Evolutionary conservation across 92 coral and sea anemone genomes (phyloP), one percentile per base, ranked within the genome.

Genomic region (Heliopora coerulea): DNA sequence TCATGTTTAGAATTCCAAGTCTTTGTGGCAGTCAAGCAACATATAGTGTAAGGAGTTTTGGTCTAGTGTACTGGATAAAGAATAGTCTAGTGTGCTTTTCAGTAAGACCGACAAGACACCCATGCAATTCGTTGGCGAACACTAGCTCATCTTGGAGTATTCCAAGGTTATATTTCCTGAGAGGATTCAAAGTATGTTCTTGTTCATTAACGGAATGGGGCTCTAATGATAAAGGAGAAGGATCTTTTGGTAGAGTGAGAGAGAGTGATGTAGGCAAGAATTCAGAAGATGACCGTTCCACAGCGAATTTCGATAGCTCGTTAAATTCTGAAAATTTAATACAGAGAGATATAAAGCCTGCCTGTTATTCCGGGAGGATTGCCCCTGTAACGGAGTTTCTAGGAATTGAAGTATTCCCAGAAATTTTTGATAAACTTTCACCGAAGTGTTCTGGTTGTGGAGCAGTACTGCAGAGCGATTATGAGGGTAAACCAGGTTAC

Each of bases 361-460:
- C n/a, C n/a, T n/a, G n/a, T n/a, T n/a, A n/a, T n/a, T n/a, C n/a
- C n/a, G n/a, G n/a, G n/a, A n/a, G n/a, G n/a, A n/a, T n/a, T n/a
- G n/a, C n/a, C n/a, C 62, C 48, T 8, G n/a, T 19, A 18, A 7
- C 41, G 1, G 72, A 61, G n/a, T 74, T 54, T 23, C 42, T 79
- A 17, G 79, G 74, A 46, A 62, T 79, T 59, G 73, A 79, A 60
- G 85, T 83, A 11, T 82, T 49, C 29, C 93, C 93, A 7, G 84
- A 88, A 27, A 82, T 59, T 29, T 85, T 88, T 82, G 93, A 88
- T 49, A n/a, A 49, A 41, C 74, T 83, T 17, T 78, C 88, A 10
- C 91, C 97, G 18, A 91, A 82, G 66, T 93, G 98, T 41, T 57
- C 81, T 11, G 98, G 98, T 25, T 93, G 98, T 77, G 98, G 98